phyloP scores from a whole-genome alignment of 2,113 vertebrate species.

The Cisticola juncidis region DNA sequence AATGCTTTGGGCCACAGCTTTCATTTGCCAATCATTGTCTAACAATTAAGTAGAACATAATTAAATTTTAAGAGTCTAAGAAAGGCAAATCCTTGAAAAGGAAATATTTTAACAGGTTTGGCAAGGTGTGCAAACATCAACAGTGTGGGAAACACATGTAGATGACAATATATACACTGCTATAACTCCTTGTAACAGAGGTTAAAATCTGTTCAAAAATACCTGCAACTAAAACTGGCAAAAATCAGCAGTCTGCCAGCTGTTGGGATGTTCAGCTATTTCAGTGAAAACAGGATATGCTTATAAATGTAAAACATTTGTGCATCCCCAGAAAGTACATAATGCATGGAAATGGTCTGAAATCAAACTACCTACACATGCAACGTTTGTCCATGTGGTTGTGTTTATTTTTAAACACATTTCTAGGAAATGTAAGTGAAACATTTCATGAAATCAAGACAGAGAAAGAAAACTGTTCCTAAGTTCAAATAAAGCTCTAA shows the following conservation, averaged over 20 bases:
- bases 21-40: background rate
- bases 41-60: background rate
- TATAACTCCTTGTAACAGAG: background rate
- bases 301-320: background rate
- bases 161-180: background rate
- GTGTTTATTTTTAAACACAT: background rate
- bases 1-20: background rate
- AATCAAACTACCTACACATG: background rate
- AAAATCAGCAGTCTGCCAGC: background rate
- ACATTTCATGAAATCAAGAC: background rate
- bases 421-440: background rate
- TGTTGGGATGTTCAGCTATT: background rate
- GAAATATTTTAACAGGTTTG: background rate
- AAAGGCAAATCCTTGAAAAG: background rate
- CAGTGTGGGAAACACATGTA: background rate
- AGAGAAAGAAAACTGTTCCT: background rate
- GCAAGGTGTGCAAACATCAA: background rate
- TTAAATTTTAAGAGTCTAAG: background rate
- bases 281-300: background rate
- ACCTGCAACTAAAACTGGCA: background rate
- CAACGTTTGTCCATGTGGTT: background rate
- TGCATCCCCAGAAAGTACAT: background rate
- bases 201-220: background rate
- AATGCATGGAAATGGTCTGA: background rate
- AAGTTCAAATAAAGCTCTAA: background rate